Conservation (phyloP, 1,140 invertebrate species). For the Neodiprion fabricii region DNA sequence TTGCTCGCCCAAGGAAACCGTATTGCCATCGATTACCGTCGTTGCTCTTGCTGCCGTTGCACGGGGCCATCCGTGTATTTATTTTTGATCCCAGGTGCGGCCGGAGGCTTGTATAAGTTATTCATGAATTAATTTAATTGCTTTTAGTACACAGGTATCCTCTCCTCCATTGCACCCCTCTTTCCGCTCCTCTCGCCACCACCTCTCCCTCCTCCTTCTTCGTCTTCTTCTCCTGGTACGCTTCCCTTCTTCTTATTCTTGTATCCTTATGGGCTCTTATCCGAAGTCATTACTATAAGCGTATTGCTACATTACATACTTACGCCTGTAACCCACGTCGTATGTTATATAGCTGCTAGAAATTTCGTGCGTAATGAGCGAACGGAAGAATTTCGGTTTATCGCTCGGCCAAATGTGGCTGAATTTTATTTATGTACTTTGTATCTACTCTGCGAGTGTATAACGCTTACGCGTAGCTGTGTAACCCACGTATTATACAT, state of each 20-base stretch:
- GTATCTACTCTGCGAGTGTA: slow-evolving; percentile 4
- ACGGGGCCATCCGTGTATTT: neutral
- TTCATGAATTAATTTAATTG: slow-evolving; percentile 8
- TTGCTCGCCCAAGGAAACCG: too few species aligned
- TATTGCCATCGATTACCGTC: too few species aligned
- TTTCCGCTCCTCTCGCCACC: slow-evolving; percentile 12
- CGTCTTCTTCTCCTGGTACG: neutral
- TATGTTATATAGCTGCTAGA: too few species aligned
- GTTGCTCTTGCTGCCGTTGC: too few species aligned
- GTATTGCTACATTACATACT: too few species aligned
- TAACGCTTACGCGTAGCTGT: slow-evolving; percentile 11
- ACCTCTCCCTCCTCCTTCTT: neutral
- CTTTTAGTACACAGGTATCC: neutral
- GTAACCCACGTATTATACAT: slow-evolving; percentile 17
- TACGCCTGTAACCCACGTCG: too few species aligned
- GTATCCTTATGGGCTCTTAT: too few species aligned
- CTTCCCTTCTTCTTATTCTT: too few species aligned
- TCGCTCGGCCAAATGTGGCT: slow-evolving; percentile 13
- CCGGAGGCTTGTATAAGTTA: neutral
- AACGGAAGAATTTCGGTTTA: slow-evolving; percentile 5
- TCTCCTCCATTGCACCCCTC: slow-evolving; percentile 9
- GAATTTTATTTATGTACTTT: slow-evolving; percentile 1
- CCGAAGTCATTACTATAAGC: too few species aligned
- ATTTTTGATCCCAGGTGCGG: slow-evolving; percentile 1
- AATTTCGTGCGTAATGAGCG: too few species aligned